Percentiles rank a stretch among this genome's conserved stretches.
phyloP scores from a whole-genome alignment of 2,888 invertebrate species.

The Bembecia ichneumoniformis region DNA sequence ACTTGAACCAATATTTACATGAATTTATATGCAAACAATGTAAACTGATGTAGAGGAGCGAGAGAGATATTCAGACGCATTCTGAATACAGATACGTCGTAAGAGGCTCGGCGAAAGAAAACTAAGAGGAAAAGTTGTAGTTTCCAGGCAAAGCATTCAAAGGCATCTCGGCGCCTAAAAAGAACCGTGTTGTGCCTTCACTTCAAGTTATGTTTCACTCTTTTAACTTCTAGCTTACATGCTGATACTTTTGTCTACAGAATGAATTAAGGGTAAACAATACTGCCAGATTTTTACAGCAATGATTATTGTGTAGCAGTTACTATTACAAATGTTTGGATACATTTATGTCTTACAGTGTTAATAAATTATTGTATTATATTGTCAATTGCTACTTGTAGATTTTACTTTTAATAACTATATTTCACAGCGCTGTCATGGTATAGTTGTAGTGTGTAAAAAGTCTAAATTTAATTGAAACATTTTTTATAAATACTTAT shows the following conservation, averaged over 20 bases:
- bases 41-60: slow-evolving; percentile 4
- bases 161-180: slow-evolving; percentile 20
- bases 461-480: too few relatives aligned
- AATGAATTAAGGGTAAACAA: slow-evolving; percentile 1
- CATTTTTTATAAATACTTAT: too few relatives aligned
- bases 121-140: slow-evolving; percentile 4
- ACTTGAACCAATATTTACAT: too few relatives aligned
- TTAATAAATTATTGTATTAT: neutral
- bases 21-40: neutral
- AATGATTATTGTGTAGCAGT: too few relatives aligned
- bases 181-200: neutral
- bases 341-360: neutral
- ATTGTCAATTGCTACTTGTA: too few relatives aligned
- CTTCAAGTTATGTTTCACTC: neutral
- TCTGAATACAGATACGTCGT: slow-evolving; percentile 25
- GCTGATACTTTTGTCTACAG: neutral
- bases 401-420: neutral
- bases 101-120: slow-evolving; percentile 22
- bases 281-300: too few relatives aligned
- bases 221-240: neutral
- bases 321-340: too few relatives aligned
- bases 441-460: too few relatives aligned
- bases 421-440: too few relatives aligned
- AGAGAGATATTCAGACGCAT: slow-evolving; percentile 16
- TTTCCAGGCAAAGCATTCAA: slow-evolving; percentile 25